phyloP scores from a whole-genome alignment of 2,888 invertebrate species.

The Plebejus melissa region DNA sequence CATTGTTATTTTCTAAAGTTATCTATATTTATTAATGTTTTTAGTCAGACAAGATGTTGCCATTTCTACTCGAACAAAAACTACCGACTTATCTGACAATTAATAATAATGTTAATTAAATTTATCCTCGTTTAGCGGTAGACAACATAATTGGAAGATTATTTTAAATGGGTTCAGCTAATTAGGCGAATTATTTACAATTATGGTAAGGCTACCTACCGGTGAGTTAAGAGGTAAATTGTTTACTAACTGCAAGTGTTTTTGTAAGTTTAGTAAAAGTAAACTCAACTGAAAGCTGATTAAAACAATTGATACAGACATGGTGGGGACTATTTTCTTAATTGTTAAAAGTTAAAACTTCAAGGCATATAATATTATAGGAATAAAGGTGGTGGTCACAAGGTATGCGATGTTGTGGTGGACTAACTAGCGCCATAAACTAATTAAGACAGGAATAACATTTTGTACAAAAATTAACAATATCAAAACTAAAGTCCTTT shows the following conservation, averaged over 20 bases:
- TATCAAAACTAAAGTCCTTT: no score
- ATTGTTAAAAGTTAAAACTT: no score
- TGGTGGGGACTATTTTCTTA: no score
- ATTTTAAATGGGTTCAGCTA: constrained; percentile 11
- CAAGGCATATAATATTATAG: no score
- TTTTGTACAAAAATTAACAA: no score
- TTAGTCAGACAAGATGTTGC: constrained; percentile 13
- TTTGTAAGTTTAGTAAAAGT: background rate
- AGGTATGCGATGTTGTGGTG: no score
- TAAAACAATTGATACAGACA: no score
- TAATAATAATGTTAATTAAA: constrained; percentile 15
- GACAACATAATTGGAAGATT: constrained; percentile 19
- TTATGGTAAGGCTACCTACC: constrained; percentile 4
- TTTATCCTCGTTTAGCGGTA: background rate
- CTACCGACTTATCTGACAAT: constrained; percentile 2
- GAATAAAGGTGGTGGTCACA: no score
- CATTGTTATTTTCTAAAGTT: background rate
- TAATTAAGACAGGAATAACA: no score
- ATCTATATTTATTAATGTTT: constrained; percentile 7
- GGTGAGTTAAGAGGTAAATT: background rate
- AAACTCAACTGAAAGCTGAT: background rate
- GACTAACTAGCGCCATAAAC: no score
- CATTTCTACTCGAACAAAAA: background rate
- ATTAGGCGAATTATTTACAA: constrained; percentile 1
- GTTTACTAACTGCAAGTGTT: background rate